phyloP scores from a whole-genome alignment of 2,113 vertebrate genomes.

The Tor tambroides region DNA sequence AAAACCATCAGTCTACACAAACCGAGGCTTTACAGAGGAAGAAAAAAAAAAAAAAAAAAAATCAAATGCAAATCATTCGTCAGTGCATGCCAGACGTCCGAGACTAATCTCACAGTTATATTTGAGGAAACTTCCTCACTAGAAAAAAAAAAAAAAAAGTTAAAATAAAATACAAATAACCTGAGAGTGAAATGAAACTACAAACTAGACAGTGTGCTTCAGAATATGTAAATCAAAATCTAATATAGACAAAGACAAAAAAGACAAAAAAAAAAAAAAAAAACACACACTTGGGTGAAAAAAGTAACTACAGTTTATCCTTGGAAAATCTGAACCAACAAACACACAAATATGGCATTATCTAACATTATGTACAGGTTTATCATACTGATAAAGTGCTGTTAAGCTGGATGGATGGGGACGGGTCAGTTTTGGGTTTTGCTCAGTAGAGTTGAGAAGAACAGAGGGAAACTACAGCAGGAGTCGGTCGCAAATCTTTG shows the following conservation, averaged over 20 bases:
- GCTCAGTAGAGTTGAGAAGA: constrained; percentile 62
- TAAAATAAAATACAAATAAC: too few relatives aligned
- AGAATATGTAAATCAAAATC: constrained; percentile 47
- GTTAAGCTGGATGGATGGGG: constrained; percentile 70
- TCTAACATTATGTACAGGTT: constrained; percentile 52
- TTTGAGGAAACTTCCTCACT: background rate
- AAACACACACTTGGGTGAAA: too few relatives aligned
- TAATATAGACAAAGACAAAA: constrained; percentile 31
- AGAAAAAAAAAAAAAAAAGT: background rate
- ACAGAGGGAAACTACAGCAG: constrained; percentile 65
- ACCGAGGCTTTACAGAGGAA: constrained; percentile 45
- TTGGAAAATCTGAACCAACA: background rate
- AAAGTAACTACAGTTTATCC: background rate
- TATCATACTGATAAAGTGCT: constrained; percentile 73
- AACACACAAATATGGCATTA: constrained; percentile 1
- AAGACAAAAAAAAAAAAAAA: background rate
- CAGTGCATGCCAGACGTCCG: constrained; percentile 45
- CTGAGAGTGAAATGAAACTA: constrained; percentile 32
- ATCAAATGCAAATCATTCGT: constrained; percentile 54
- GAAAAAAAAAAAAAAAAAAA: background rate
- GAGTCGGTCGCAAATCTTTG: constrained; percentile 83
- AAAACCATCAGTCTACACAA: constrained; percentile 23
- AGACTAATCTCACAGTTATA: constrained; percentile 30
- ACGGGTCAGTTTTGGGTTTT: constrained; percentile 66
- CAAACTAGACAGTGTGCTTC: background rate